Base-by-base conservation (phyloP, 2,797 vertebrate genomes). In the Catostomus latipinnis region DNA sequence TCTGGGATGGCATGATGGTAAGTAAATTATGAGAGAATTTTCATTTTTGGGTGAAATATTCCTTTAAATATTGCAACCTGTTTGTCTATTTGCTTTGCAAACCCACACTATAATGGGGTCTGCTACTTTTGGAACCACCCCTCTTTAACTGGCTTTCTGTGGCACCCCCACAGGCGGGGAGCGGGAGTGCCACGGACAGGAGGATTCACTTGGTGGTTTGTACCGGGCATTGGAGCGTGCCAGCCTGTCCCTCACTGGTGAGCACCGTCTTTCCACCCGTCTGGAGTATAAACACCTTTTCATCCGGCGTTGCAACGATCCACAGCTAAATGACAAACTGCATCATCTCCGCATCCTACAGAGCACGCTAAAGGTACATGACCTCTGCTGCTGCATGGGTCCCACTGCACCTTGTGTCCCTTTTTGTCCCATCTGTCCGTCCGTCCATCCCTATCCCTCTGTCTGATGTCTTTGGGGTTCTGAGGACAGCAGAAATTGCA, bases 281-380 rank as follows among this genome's bases (percentile, higher is more conserved):
- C 90, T 94, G 76, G 96, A 99, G 86, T 98, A 96, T 93, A 96
- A 96, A 90, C 95, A 95, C 88, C 96, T 94, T 80, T 99, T 99
- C 90, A 93, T 98, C 87, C 94, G 95, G 80, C 95, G 97, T 87
- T 96, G 96, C 86, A 96, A 94, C 6, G 95, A 99, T 92, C 98
- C 98, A 83, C 94, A 96, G 92, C 95, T 98, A 91, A 99, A 99
- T 90, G 97, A 99, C 78, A 96, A 96, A 61, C 95, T 99, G 82
- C 97, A 99, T 89, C 95, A 94, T 87, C 96, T 99, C 80, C 94
- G 97, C 91, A 97, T 99, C 90, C 95, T 99, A 87, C 96, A 96
- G 92, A 99, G 97, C 94, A 98, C 97, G 84, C 95, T 99, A 91
- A 99, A 99, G 97, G 98, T 98, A 91, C 76, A 34, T 48, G 81